A percentile compares a stretch with the other conserved stretches of the same genome.
Conservation (phyloP, 2,888 invertebrate genomes). For the Rhaphigaster nebulosa region DNA sequence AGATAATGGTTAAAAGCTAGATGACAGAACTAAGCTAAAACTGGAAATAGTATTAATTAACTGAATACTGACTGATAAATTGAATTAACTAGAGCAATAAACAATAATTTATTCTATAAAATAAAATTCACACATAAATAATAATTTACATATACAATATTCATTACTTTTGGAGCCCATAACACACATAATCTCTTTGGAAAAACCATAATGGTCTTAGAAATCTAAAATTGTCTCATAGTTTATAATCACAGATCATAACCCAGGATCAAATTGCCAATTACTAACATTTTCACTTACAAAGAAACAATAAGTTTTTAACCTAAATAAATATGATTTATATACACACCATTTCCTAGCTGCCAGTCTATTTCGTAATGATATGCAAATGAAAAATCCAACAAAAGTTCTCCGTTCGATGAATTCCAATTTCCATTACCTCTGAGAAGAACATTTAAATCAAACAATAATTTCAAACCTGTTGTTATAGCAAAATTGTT, state of each 20-base stretch:
- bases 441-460: conserved; percentile 78
- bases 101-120: too few species aligned
- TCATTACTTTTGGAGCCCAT: too few species aligned
- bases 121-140: too few species aligned
- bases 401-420: conserved; percentile 76
- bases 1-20: not conserved
- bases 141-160: too few species aligned
- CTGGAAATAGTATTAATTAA: not conserved
- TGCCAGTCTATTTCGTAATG: conserved; percentile 77
- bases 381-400: conserved; percentile 75
- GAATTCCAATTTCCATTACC: conserved; percentile 75
- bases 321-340: not conserved
- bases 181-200: too few species aligned
- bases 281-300: not conserved
- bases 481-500: conserved; percentile 75
- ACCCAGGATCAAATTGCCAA: not conserved
- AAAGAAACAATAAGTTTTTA: not conserved
- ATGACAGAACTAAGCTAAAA: not conserved
- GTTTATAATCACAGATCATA: not conserved
- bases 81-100: not conserved
- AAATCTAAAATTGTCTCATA: not conserved
- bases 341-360: conserved; percentile 74
- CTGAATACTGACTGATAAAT: not conserved
- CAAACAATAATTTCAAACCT: conserved; percentile 77
- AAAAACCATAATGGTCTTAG: too few species aligned